These are phyloP conservation scores for Invenusta paracnida DNA, from an alignment of 2,888 invertebrate species.

Conservation along the genomic window DNA sequence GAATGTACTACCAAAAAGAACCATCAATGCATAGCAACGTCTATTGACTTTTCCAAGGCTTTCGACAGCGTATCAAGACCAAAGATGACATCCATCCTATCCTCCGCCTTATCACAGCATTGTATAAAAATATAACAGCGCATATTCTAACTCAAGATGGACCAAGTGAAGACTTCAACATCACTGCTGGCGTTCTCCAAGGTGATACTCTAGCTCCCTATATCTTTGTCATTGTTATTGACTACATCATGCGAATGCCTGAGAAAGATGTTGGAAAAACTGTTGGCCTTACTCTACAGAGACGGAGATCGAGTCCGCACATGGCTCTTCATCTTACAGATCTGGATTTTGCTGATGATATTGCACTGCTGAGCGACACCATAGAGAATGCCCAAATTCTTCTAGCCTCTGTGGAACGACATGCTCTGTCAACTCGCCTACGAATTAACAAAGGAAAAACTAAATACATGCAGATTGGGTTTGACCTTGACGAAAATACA, in stretches of 20 bases:
- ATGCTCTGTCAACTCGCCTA: background rate
- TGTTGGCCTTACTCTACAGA: background rate
- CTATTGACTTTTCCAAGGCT: constrained; percentile 12
- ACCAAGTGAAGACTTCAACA: background rate
- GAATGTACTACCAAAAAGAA: constrained; percentile 6
- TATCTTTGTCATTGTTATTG: background rate
- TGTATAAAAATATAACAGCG: background rate
- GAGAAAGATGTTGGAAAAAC: background rate
- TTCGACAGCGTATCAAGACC: constrained; percentile 13
- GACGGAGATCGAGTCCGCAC: background rate
- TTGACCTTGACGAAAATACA: background rate
- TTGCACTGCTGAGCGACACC: background rate
- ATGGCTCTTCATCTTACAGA: background rate
- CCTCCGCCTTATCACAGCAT: background rate
- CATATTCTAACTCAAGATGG: background rate
- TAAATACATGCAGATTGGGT: too few relatives aligned
- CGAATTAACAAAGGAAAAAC: too few relatives aligned
- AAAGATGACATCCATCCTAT: too few relatives aligned
- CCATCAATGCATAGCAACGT: background rate
- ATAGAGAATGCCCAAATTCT: background rate
- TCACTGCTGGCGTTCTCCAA: background rate
- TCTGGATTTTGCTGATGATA: background rate
- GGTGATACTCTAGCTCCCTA: background rate
- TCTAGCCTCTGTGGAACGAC: background rate
- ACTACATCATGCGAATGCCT: constrained; percentile 9